phyloP scores from a whole-genome alignment of 1,140 invertebrate species.

The Lordiphosa collinella region DNA sequence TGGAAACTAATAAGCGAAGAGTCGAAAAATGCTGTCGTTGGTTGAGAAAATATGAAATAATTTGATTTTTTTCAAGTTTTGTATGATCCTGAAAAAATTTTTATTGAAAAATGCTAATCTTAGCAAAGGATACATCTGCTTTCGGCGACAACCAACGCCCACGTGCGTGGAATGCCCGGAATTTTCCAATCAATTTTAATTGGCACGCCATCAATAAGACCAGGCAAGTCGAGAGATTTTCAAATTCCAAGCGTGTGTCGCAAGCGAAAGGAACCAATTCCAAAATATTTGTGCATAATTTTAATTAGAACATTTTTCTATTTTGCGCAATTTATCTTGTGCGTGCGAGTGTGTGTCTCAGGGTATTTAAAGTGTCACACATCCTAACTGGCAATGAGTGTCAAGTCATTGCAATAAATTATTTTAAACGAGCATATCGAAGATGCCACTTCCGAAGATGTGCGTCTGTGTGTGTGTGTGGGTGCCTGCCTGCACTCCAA shows the following conservation, averaged over 20 bases:
- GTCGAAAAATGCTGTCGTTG: too few species aligned
- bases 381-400: conserved; percentile 70
- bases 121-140: conserved; percentile 33
- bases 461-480: not conserved
- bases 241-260: conserved; percentile 16
- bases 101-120: conserved; percentile 57
- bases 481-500: conserved; percentile 15
- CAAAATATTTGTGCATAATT: conserved; percentile 77
- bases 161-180: conserved; percentile 71
- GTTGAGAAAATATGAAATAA: too few species aligned
- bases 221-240: conserved; percentile 11
- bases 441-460: conserved; percentile 23
- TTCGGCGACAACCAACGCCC: conserved; percentile 29
- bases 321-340: conserved; percentile 73
- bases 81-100: too few species aligned
- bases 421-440: conserved; percentile 79
- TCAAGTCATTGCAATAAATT: conserved; percentile 77
- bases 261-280: conserved; percentile 47
- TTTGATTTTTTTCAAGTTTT: too few species aligned
- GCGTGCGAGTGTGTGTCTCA: conserved; percentile 4
- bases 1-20: too few species aligned
- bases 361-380: conserved; percentile 35
- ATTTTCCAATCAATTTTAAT: conserved; percentile 79
- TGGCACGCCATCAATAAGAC: conserved; percentile 75
- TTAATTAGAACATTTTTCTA: conserved; percentile 79